A percentile compares a stretch with the other conserved stretches of the same genome.
phyloP scores from a whole-genome alignment of 2,113 vertebrate genomes.

The Callorhinus ursinus region DNA sequence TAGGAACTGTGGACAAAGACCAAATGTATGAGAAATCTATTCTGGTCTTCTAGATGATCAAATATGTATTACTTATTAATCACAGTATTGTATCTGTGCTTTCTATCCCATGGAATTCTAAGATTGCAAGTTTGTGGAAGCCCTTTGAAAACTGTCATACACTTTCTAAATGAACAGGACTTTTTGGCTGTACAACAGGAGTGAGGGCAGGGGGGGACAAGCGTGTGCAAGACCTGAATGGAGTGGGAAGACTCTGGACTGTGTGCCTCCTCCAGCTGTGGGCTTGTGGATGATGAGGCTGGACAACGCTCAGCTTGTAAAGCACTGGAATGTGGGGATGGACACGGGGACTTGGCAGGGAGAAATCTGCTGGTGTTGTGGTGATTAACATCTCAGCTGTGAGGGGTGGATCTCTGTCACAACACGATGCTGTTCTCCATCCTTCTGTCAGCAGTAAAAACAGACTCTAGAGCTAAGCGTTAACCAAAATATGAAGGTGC shows the following conservation, averaged over 20 bases:
- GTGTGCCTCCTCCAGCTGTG: background rate
- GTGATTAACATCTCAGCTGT: background rate
- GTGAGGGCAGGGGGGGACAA: background rate
- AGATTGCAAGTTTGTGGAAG: background rate
- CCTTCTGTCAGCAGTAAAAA: background rate
- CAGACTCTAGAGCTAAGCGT: background rate
- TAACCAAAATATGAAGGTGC: background rate
- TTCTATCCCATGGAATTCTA: background rate
- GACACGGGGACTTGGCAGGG: background rate
- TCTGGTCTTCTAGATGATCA: background rate
- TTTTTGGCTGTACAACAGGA: rapidly evolving
- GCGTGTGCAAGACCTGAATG: rapidly evolving
- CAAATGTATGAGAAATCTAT: background rate
- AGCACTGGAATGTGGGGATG: background rate
- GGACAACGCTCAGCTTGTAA: rapidly evolving
- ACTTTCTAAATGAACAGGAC: rapidly evolving
- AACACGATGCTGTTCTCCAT: background rate
- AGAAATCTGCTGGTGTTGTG: background rate
- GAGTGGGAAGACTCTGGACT: background rate
- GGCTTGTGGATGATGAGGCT: rapidly evolving
- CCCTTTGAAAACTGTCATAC: background rate
- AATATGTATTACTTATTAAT: background rate
- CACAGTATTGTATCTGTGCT: background rate
- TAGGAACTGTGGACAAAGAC: background rate
- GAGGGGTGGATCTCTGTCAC: background rate